A percentile compares a stretch with the other conserved stretches of the same genome.
These are phyloP conservation scores for Lithodes maja DNA, from an alignment of 2,888 invertebrate genomes.

Conservation along the genomic window DNA sequence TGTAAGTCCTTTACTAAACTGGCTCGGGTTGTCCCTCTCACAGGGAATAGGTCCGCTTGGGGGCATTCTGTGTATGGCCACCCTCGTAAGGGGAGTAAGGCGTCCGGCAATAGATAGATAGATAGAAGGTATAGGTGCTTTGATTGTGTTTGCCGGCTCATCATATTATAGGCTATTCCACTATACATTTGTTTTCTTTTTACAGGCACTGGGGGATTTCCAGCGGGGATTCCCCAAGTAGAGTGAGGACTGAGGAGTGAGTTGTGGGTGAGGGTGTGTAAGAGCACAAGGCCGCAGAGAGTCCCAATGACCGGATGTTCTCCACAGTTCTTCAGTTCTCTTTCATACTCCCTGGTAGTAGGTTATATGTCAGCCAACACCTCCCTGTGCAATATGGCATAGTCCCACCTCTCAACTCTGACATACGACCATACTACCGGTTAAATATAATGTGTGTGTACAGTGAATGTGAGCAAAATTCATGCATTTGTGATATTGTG, in stretches of 20 bases:
- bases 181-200: no score
- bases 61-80: no score
- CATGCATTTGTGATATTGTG: background rate
- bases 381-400: background rate
- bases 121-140: no score
- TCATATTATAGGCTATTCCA: no score
- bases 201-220: slow-evolving; percentile 7
- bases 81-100: no score
- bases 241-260: slow-evolving; percentile 9
- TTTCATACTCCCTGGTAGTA: background rate
- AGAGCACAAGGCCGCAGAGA: slow-evolving; percentile 42
- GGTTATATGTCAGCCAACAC: background rate
- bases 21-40: no score
- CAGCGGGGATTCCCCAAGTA: slow-evolving; percentile 9
- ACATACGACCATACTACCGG: background rate
- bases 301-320: slow-evolving; percentile 31
- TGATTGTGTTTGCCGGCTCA: no score
- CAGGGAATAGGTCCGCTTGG: no score
- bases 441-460: background rate
- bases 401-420: background rate
- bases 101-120: no score
- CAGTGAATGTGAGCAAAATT: background rate
- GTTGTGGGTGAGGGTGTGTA: background rate
- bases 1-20: no score
- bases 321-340: background rate